Base-by-base conservation (phyloP, 2,888 invertebrate species). In the Bursaphelenchus okinawaensis region DNA sequence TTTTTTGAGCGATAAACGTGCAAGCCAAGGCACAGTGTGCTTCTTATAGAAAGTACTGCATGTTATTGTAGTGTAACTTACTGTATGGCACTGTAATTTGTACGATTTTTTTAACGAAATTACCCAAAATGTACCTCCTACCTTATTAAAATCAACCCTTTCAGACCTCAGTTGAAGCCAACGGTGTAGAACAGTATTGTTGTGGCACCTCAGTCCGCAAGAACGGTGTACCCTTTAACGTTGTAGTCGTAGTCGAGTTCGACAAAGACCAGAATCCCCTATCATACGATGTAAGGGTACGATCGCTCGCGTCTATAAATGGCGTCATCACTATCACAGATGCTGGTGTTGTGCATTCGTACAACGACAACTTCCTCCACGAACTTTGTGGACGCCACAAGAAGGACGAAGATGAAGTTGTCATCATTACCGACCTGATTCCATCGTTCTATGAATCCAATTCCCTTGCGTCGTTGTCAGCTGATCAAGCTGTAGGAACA, bases 311-410 rank as follows among this genome's bases (percentile, higher is more conserved):
- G 7, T 62, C 72, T 23, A 74, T 71, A 24, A 71, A 71, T 62
- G 71, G 71, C 8, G 71, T 71, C 6, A 55, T 71, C 51, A 71
- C 71, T 22, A 63, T 71, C 29, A 71, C 73, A 7, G 71, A 74
- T n/a, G 23, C 62, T 20, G 71, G 71, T 4, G n/a, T 66, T 19
- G 23, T 71, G 51, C 67, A 71, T 52, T 66, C 73, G 7, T 71
- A 64, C 63, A 71, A 71, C 57, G 71, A 71, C 50, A 73, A 71
- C 51, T 71, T 71, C 65, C 54, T 71, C 24, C 66, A 74, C 23
- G 72, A 69, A 55, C 62, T 71, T 7, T 28, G 63, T n/a, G 71
- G 71, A 16, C 40, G 26, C 7, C 54, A 62, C 6, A 4, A 40
- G n/a, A 40, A 40, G 40, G 26, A n/a, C 24, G 52, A 59, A 31